Base-by-base conservation (phyloP, 2,113 vertebrate genomes). In the Acanthochromis polyacanthus region DNA sequence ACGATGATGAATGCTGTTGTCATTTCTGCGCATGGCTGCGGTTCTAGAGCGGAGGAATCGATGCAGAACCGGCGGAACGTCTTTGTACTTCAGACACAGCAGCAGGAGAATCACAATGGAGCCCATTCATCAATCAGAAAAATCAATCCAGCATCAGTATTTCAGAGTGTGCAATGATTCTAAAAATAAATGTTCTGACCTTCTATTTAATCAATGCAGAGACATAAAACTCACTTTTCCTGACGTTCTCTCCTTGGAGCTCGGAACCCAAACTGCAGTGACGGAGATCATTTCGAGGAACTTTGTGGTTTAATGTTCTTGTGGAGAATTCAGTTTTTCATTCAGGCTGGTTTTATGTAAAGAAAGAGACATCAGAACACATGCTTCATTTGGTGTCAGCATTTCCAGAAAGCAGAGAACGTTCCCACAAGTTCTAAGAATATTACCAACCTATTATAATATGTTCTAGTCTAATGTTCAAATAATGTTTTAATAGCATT, bases 131-230 rank as follows among this genome's bases (percentile, higher is more conserved):
- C 81, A 82, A 76, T 86, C 84, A 81, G 28, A 11, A 8, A 71
- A 74, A 84, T 74, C 71, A 43, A 71, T 70, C 61, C 40, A 11
- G 20, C 65, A 23, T 75, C 72, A 59, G 59, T 58, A 59, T 57
- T 70, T 71, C 63, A 64, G 23, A 45, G 22, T 7, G 64, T 50
- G 67, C 65, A 69, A 84, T 43, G 52, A 56, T 61, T 75, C 89
- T 76, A 79, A 81, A 79, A 84, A 87, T 82, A 83, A 79, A 86
- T 63, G 55, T 30, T 65, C 57, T 57, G 69, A 76, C 78, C 62
- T 86, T 86, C 82, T 75, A 40, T 73, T 59, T 45, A 58, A 86
- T 89, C 78, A 48, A 66, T 83, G 45, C 66, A 3, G 40, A 38
- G 43, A 66, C 46, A 52, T 51, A 52, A 81, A 80, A 63, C 53